Percentiles rank a stretch among this genome's conserved stretches.
Conservation (phyloP, 1,140 invertebrate genomes). For the Campoletis sonorensis region DNA sequence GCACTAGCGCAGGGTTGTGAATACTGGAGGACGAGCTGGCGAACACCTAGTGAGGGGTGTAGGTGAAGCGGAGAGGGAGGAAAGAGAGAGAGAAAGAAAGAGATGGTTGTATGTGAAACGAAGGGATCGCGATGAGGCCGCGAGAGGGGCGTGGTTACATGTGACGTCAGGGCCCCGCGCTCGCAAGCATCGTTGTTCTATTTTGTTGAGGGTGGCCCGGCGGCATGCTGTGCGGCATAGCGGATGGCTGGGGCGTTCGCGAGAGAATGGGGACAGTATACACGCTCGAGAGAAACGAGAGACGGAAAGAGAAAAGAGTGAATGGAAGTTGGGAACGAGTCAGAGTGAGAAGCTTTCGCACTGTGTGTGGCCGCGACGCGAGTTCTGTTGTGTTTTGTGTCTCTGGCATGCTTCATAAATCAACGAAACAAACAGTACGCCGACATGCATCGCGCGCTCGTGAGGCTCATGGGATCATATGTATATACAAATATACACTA, state of each 20-base stretch:
- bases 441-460: slow-evolving; percentile 63
- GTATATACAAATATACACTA: no score
- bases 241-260: slow-evolving; percentile 56
- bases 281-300: slow-evolving; percentile 28
- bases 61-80: not conserved
- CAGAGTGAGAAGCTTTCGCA: slow-evolving; percentile 23
- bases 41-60: not conserved
- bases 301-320: slow-evolving; percentile 37
- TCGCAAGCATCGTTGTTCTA: slow-evolving; percentile 61
- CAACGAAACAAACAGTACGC: slow-evolving; percentile 73
- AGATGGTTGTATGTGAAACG: not conserved
- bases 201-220: slow-evolving; percentile 58
- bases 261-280: slow-evolving; percentile 30
- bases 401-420: slow-evolving; percentile 73
- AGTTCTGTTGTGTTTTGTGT: slow-evolving; percentile 71
- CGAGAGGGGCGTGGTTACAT: slow-evolving; percentile 67
- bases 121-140: slow-evolving; percentile 20
- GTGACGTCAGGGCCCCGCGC: slow-evolving; percentile 63
- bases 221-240: slow-evolving; percentile 32
- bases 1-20: not conserved
- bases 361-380: slow-evolving; percentile 20
- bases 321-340: slow-evolving; percentile 18
- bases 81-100: not conserved
- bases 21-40: not conserved
- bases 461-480: slow-evolving; percentile 11